Evolutionary conservation across 2,113 vertebrate species (phyloP).

Genomic region (Dermatemys mawii): DNA sequence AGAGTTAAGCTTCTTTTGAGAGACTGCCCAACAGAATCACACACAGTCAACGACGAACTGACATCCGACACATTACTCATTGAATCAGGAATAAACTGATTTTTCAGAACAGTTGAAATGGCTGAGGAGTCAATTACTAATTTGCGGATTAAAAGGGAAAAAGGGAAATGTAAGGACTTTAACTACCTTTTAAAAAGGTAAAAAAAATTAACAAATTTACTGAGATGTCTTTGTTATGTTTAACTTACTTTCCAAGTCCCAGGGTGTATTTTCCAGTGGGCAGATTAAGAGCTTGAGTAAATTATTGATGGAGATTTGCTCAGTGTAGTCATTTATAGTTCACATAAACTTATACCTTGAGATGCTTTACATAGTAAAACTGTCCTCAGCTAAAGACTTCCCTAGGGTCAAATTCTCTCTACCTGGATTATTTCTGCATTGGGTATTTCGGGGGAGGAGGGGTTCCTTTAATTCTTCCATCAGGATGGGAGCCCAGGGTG

Average conservation of each 20-base stretch:
- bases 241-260: not conserved
- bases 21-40: not conserved
- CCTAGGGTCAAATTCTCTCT: not conserved
- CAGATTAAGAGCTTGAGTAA: not conserved
- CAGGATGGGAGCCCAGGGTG: not conserved
- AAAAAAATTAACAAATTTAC: not conserved
- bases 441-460: not conserved
- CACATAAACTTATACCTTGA: not conserved
- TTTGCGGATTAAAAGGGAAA: not conserved
- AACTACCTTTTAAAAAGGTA: not conserved
- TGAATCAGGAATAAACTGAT: not conserved
- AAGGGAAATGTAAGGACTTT: not conserved
- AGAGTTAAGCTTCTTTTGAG: not conserved
- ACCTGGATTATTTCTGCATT: not conserved
- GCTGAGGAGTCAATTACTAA: not conserved
- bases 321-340: too few relatives aligned
- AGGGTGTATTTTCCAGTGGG: not conserved
- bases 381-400: not conserved
- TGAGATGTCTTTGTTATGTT: not conserved
- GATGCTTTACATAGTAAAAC: not conserved
- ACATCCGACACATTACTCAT: not conserved
- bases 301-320: not conserved
- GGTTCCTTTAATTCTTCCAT: not conserved
- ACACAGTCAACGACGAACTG: not conserved
- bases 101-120: not conserved